Evolutionary conservation across 2,113 vertebrate species (phyloP).

Genomic region (Bubo blakistoni): DNA sequence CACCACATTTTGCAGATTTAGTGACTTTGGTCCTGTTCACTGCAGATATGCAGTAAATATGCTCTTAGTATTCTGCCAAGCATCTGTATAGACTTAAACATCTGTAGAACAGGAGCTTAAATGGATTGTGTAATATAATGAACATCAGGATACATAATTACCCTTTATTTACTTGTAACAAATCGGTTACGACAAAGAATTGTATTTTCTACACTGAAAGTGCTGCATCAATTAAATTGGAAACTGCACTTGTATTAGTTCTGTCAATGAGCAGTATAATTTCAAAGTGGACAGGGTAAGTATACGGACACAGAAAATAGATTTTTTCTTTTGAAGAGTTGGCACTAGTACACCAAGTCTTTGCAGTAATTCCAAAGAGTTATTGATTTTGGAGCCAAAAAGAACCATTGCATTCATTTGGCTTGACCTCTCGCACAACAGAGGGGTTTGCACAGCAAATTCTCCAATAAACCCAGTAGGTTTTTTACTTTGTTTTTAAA

Average conservation of each 20-base stretch:
- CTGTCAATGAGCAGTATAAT: slow-evolving; percentile 6
- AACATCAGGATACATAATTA: slow-evolving; percentile 40
- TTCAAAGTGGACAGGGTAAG: slow-evolving; percentile 38
- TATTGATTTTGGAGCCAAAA: slow-evolving; percentile 41
- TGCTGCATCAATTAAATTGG: slow-evolving; percentile 4
- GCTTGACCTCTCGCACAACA: neutral
- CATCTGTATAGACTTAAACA: slow-evolving; percentile 35
- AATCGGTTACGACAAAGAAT: slow-evolving; percentile 25
- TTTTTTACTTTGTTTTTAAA: neutral
- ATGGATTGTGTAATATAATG: neutral
- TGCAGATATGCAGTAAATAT: slow-evolving; percentile 12
- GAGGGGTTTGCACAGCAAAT: neutral
- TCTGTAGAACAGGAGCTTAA: neutral
- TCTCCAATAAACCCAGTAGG: neutral
- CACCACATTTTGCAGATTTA: slow-evolving; percentile 22
- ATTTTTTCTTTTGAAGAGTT: slow-evolving; percentile 22
- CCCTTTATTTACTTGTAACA: slow-evolving; percentile 37
- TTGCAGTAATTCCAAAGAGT: slow-evolving; percentile 19
- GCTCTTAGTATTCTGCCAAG: neutral
- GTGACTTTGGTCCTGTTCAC: neutral
- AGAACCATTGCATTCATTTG: slow-evolving; percentile 20
- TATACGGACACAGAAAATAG: slow-evolving; percentile 36
- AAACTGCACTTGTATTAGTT: slow-evolving; percentile 4
- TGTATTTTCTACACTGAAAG: neutral
- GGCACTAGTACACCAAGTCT: neutral